phyloP scores from a whole-genome alignment of 2,113 vertebrate genomes.

The Gymnogyps californianus region DNA sequence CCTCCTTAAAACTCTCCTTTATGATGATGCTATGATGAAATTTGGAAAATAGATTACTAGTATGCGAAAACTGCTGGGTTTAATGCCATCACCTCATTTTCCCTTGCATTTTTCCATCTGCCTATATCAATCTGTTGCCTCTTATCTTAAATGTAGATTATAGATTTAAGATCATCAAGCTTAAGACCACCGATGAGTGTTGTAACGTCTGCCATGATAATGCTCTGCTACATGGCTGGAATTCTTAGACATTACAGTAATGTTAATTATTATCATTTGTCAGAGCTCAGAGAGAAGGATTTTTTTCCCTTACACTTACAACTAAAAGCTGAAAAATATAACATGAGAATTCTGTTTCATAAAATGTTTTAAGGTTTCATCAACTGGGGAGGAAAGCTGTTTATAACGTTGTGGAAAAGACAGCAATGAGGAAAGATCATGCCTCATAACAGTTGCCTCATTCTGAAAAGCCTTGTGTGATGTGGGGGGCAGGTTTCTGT shows the following conservation, averaged over 20 bases:
- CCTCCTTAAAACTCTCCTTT: not conserved
- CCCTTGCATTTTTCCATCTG: not conserved
- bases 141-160: not conserved
- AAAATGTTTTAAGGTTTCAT: not conserved
- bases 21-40: not conserved
- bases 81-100: not conserved
- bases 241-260: not conserved
- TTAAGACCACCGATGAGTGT: not conserved
- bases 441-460: not conserved
- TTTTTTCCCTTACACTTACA: not conserved
- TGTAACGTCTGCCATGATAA: not conserved
- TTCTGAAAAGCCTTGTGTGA: not conserved
- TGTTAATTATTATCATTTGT: not conserved
- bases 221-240: not conserved
- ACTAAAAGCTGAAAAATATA: not conserved
- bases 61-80: not conserved
- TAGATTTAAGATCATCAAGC: not conserved
- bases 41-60: not conserved
- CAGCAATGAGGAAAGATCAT: not conserved
- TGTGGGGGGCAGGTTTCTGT: fast-evolving
- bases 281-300: not conserved
- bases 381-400: not conserved
- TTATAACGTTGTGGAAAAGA: not conserved
- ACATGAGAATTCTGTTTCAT: not conserved
- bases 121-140: not conserved